Percentiles rank a stretch among this genome's conserved stretches.
phyloP scores from a whole-genome alignment of 2,113 vertebrate species.

The Halcyon malimbica region DNA sequence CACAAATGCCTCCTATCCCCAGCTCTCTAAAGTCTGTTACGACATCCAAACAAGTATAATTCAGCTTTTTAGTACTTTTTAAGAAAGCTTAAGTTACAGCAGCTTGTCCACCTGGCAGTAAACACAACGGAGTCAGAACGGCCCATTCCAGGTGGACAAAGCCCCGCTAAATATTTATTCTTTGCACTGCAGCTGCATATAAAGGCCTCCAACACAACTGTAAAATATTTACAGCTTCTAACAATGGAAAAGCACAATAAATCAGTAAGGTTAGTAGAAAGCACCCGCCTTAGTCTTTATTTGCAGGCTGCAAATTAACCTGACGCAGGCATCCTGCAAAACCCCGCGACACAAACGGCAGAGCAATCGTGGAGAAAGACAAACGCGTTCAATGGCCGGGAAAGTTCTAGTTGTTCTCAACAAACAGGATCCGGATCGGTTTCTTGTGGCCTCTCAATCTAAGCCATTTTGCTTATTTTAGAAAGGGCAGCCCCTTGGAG shows the following conservation, averaged over 20 bases:
- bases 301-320: neutral
- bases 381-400: fast-evolving
- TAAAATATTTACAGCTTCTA: neutral
- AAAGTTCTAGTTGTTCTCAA: neutral
- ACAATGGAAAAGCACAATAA: neutral
- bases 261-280: neutral
- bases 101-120: neutral
- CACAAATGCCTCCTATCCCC: neutral
- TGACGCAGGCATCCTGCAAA: neutral
- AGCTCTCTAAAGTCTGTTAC: neutral
- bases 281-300: neutral
- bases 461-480: constrained; percentile 18
- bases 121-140: neutral
- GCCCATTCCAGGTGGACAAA: neutral
- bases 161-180: neutral
- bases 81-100: neutral
- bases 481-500: constrained; percentile 11
- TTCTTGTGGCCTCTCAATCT: neutral
- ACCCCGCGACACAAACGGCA: neutral
- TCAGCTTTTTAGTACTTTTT: neutral
- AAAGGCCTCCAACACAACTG: neutral
- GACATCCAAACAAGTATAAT: neutral
- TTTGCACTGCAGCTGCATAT: neutral
- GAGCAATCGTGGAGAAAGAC: neutral
- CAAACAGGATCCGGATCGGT: neutral